Conservation (phyloP, 2,113 vertebrate genomes). For the Panthera tigris region DNA sequence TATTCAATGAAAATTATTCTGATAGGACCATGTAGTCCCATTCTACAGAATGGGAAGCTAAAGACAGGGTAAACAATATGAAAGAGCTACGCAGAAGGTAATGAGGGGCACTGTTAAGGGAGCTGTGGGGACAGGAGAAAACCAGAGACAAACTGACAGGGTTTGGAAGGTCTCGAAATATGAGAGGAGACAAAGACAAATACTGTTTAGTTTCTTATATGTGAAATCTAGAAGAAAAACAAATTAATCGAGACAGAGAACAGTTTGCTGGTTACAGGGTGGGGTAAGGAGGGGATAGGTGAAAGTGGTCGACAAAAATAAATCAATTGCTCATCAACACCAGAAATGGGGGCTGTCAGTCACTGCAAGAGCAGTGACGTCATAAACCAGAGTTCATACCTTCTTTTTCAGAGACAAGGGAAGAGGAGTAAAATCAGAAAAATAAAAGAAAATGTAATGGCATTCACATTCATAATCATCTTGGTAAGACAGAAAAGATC, state of each 20-base stretch:
- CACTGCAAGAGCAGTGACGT: background rate
- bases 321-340: background rate
- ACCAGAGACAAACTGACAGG: background rate
- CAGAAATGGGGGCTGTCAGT: background rate
- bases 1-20: background rate
- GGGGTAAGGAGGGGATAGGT: background rate
- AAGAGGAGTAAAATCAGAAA: background rate
- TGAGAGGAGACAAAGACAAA: background rate
- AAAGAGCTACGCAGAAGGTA: background rate
- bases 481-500: background rate
- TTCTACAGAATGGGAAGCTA: background rate
- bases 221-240: background rate
- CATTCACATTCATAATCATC: background rate
- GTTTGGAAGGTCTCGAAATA: background rate
- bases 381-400: background rate
- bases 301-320: background rate
- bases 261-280: background rate
- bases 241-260: background rate
- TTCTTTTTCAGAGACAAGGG: background rate
- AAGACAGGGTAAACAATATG: background rate
- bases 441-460: background rate
- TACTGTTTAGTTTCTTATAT: background rate
- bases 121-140: background rate
- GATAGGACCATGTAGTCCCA: accelerated
- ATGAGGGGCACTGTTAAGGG: accelerated